Conservation (phyloP, 2,888 invertebrate genomes). For the Leptopilina myrica region DNA sequence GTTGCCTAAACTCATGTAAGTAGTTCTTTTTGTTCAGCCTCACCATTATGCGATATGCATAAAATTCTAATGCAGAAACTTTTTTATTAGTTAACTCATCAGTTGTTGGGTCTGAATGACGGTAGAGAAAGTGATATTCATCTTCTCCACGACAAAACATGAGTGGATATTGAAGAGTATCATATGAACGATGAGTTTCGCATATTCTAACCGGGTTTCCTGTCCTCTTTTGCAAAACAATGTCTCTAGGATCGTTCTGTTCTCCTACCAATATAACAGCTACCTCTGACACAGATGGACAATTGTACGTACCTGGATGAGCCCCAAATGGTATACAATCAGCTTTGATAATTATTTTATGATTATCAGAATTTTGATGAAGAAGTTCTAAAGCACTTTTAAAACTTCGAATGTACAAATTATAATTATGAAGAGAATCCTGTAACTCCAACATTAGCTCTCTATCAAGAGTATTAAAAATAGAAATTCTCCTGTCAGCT, state of each 20-base stretch:
- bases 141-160: slow-evolving; percentile 65
- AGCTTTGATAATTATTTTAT: slow-evolving; percentile 47
- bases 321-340: slow-evolving; percentile 49
- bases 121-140: slow-evolving; percentile 61
- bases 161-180: slow-evolving; percentile 71
- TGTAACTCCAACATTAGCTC: slow-evolving; percentile 47
- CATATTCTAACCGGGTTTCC: slow-evolving; percentile 54
- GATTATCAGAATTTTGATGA: slow-evolving; percentile 54
- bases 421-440: slow-evolving; percentile 46
- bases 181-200: slow-evolving; percentile 68
- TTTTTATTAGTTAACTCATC: slow-evolving; percentile 51
- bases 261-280: slow-evolving; percentile 59
- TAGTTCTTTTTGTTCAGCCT: slow-evolving; percentile 57
- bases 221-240: slow-evolving; percentile 39
- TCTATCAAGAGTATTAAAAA: slow-evolving; percentile 32
- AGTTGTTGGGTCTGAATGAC: slow-evolving; percentile 46
- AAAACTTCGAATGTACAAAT: slow-evolving; percentile 52
- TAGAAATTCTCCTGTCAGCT: slow-evolving; percentile 36
- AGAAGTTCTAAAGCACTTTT: slow-evolving; percentile 60
- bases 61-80: slow-evolving; percentile 58
- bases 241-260: slow-evolving; percentile 35
- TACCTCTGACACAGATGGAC: slow-evolving; percentile 58
- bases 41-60: slow-evolving; percentile 62
- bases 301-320: slow-evolving; percentile 55
- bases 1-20: slow-evolving; percentile 60